Evolutionary conservation across 2,113 vertebrate genomes (phyloP), one percentile per base, ranked within the genome.

Genomic region (Atherinomorus stipes): DNA sequence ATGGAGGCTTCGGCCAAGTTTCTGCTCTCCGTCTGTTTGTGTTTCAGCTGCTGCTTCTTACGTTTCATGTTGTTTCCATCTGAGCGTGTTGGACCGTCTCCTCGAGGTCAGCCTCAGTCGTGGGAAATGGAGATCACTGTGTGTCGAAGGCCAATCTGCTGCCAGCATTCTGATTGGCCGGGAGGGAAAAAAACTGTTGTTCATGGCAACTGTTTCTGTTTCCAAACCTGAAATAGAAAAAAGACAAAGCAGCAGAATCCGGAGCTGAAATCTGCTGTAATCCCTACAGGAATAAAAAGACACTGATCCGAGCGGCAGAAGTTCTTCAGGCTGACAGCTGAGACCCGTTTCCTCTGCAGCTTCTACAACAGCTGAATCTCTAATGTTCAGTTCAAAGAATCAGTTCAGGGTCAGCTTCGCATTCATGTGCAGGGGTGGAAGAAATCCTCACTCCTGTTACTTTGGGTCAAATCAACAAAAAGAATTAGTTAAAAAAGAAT

Each of bases 111-210:
- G 11, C 16, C 12, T 31, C n/a, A 44, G 22, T 38, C 31, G 22
- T 57, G 52, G 42, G 52, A 49, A 65, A 65, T 1, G 11, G 28
- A n/a, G 49, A 34, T 8, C n/a, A 25, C 10, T 1, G 26, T 9
- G 28, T 37, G 53, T 37, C 42, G 47, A 38, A 25, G 34, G 51
- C 26, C 34, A 40, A 19, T 13, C 38, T 47, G 0, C 31, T 31
- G 65, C 25, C 16, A 58, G 53, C 7, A 1, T 47, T 51, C 56
- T 73, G 60, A 72, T 72, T 64, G 50, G 70, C 50, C 18, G 21
- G 28, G 19, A 64, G 2, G n/a, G 49, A 31, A 37, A n/a, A 21
- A 45, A 47, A 23, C 22, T 23, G 62, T 51, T n/a, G 47, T 49
- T 49, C 9, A 11, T 21, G 47, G 47, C 13, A 18, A 22, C 21